Percentiles rank a stretch among this genome's conserved stretches.
Conservation (phyloP, 2,113 vertebrate genomes). For the Nothoprocta pentlandii region DNA sequence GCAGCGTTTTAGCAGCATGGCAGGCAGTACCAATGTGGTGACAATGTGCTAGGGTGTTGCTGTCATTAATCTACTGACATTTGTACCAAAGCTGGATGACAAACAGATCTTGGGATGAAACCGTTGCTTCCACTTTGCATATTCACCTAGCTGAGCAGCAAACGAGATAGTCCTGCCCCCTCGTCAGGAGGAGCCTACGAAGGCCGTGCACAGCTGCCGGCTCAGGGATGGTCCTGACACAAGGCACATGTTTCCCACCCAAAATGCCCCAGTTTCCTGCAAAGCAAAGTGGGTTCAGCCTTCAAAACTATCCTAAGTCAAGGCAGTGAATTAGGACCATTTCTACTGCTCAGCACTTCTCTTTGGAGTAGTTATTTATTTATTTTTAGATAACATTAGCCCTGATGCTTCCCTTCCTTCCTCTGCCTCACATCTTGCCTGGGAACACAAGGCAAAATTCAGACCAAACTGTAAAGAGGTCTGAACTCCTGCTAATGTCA, state of each 20-base stretch:
- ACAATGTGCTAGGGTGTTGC: neutral
- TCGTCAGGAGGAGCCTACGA: neutral
- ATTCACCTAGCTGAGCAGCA: neutral
- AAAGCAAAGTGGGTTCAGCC: neutral
- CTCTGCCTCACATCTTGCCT: neutral
- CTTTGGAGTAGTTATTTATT: too few relatives aligned
- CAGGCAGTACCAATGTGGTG: neutral
- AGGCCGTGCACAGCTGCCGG: neutral
- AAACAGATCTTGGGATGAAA: neutral
- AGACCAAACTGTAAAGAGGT: neutral
- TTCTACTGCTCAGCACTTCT: neutral
- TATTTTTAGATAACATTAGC: accelerated
- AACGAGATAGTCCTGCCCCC: neutral
- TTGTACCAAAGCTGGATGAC: neutral
- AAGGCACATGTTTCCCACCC: accelerated
- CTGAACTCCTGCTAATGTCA: neutral
- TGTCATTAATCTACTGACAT: neutral
- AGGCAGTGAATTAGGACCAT: neutral
- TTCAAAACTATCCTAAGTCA: accelerated
- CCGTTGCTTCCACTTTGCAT: neutral
- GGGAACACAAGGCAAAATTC: neutral
- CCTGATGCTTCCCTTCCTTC: accelerated
- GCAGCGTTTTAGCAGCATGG: neutral
- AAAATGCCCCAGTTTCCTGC: neutral
- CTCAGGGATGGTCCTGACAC: accelerated